A percentile compares a stretch with the other conserved stretches of the same genome.
Evolutionary conservation across 2,797 vertebrate genomes (phyloP).

Genomic region (Buceros bicornis): DNA sequence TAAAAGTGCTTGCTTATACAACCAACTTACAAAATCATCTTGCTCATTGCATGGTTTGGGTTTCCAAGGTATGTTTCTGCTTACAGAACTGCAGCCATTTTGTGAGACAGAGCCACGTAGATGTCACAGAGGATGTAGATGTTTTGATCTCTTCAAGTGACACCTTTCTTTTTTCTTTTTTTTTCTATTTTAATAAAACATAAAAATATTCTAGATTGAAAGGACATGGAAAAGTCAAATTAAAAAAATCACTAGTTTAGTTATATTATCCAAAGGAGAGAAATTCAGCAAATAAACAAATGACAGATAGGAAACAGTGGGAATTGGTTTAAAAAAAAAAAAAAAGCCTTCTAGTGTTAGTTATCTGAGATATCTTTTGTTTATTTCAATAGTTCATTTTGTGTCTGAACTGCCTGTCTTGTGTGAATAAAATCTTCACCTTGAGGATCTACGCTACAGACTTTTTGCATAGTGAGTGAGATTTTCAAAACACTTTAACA

Average conservation of each 20-base stretch:
- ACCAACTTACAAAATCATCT: not conserved
- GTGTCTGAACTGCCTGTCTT: conserved; percentile 7
- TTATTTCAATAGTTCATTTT: conserved; percentile 24
- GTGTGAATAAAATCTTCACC: conserved; percentile 14
- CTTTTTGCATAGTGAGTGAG: not conserved
- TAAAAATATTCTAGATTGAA: not conserved
- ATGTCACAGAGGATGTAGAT: not conserved
- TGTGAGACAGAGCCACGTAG: not conserved
- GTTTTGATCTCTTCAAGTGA: not conserved
- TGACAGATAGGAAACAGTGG: not conserved
- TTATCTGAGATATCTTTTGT: not conserved
- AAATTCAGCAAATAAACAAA: conserved; percentile 19
- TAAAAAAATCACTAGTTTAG: not conserved
- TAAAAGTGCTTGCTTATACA: not conserved
- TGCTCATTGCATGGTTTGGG: not conserved
- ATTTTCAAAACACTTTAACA: conserved; percentile 24
- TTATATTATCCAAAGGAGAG: not conserved
- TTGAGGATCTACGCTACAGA: not conserved
- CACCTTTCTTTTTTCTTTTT: not conserved
- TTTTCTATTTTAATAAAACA: not conserved
- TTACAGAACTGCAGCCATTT: not conserved
- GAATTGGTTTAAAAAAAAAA: not conserved
- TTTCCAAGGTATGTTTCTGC: not conserved
- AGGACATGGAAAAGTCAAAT: not conserved
- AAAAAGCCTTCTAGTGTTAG: not conserved